Evolutionary conservation across 2,888 invertebrate species (phyloP).

Genomic region (Megalurothrips usitatus): DNA sequence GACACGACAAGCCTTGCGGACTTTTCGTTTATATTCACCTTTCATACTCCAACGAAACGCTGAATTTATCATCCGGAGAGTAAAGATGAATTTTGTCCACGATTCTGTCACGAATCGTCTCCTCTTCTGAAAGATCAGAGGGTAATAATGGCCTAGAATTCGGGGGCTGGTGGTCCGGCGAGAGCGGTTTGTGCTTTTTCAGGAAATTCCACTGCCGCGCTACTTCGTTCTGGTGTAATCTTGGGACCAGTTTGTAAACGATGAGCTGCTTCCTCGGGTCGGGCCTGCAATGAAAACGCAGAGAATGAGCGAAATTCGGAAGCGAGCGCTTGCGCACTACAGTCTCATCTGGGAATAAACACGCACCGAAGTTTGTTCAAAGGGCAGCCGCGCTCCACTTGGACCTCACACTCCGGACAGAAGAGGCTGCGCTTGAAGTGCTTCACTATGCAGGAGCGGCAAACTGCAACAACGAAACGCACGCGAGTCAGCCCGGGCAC

Average conservation of each 20-base stretch:
- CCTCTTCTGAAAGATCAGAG: neutral
- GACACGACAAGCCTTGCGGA: neutral
- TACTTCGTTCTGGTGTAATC: slow-evolving; percentile 43
- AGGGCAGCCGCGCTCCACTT: slow-evolving; percentile 51
- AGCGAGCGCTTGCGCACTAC: neutral
- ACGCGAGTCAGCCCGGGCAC: neutral
- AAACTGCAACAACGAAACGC: slow-evolving; percentile 46
- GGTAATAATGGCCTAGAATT: neutral
- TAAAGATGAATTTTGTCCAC: slow-evolving; percentile 40
- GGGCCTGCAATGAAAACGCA: neutral
- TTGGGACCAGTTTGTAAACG: slow-evolving; percentile 55
- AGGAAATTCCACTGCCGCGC: neutral
- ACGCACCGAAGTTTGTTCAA: slow-evolving; percentile 48
- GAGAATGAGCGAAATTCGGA: slow-evolving; percentile 41
- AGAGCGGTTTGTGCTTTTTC: neutral
- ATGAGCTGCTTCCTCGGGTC: slow-evolving; percentile 46
- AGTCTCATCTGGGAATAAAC: neutral
- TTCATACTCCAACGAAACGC: slow-evolving; percentile 48
- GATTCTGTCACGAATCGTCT: neutral
- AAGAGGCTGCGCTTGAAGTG: slow-evolving; percentile 49
- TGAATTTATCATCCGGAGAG: slow-evolving; percentile 51
- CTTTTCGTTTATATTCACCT: neutral
- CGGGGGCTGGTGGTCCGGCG: no score
- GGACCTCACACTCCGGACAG: slow-evolving; percentile 53
- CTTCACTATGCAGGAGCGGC: slow-evolving; percentile 52